Percentiles rank a stretch among this genome's conserved stretches.
phyloP scores from a whole-genome alignment of 2,888 invertebrate species.

The Exephanes ischioxanthus region DNA sequence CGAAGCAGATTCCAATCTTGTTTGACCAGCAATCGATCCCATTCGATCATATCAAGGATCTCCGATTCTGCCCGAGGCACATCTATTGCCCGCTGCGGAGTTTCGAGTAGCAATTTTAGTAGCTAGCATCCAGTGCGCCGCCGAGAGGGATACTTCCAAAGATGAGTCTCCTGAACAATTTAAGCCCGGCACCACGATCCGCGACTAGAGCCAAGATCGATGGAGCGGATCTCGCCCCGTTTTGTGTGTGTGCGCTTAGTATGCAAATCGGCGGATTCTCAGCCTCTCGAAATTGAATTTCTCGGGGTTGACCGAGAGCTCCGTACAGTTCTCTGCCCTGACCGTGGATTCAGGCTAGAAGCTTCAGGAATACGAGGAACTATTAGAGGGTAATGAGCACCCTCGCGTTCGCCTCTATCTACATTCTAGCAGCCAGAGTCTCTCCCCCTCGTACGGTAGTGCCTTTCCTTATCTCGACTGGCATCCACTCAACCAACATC shows the following conservation, averaged over 20 bases:
- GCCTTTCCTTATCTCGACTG: constrained; percentile 77
- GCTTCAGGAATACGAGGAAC: constrained; percentile 72
- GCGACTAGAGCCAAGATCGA: constrained; percentile 54
- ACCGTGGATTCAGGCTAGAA: constrained; percentile 71
- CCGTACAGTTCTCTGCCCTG: constrained; percentile 49
- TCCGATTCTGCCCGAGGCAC: constrained; percentile 42
- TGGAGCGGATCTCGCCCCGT: constrained; percentile 36
- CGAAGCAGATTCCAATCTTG: constrained; percentile 49
- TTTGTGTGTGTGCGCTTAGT: constrained; percentile 67
- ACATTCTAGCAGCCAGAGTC: constrained; percentile 71
- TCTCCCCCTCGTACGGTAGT: constrained; percentile 75
- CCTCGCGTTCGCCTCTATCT: constrained; percentile 74
- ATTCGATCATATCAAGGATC: constrained; percentile 10
- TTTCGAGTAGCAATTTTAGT: constrained; percentile 61
- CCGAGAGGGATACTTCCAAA: constrained; percentile 52
- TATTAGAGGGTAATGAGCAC: constrained; percentile 82
- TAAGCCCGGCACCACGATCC: constrained; percentile 32
- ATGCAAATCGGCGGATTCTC: constrained; percentile 73
- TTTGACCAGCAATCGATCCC: constrained; percentile 40
- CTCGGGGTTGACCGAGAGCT: constrained; percentile 73
- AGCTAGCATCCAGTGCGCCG: constrained; percentile 51
- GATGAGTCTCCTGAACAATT: constrained; percentile 57
- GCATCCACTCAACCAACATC: constrained; percentile 76
- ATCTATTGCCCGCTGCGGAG: constrained; percentile 35
- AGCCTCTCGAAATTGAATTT: constrained; percentile 79